Base-by-base conservation (phyloP, 2,113 vertebrate genomes). In the Megalops atlanticus region DNA sequence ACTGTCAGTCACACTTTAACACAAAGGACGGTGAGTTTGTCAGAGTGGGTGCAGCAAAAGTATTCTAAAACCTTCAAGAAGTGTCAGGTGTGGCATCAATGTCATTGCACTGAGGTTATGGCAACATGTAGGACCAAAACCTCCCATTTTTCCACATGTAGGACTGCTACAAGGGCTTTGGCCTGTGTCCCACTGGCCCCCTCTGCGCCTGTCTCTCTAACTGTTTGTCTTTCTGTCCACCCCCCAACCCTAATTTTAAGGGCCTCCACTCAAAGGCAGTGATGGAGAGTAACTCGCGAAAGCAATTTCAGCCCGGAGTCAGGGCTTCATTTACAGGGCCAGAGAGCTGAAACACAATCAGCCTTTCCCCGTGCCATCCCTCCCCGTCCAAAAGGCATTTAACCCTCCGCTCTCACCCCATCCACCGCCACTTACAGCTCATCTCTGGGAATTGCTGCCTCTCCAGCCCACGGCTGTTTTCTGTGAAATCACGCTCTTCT, bases 281-380 rank as follows among this genome's bases (percentile, higher is more conserved):
- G 27, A 47, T 49, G 31, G 74, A n/a, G 43, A 76, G 31, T 47
- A 41, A 35, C 74, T 76, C 40, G 18, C 15, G 35, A 76, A 76
- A 76, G 74, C 41, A 76, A 76, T 76, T 76, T 76, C 74, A 49
- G 31, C 43, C n/a, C 43, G n/a, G 43, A 31, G 40, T 76, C 15
- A 33, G 31, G 43, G 35, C 27, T 49, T n/a, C 74, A 47, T 49
- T 49, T 49, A 35, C 74, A 33, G 40, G 24, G 2, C 41, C 31
- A 4, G 41, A 76, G 40, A 76, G 74, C 43, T 33, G 41, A 16
- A 43, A 49, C 21, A 33, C 74, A 47, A 33, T 36, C 69, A 38
- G 69, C 69, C 35, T 36, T 38, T 71, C 36, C n/a, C 35, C 27
- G 27, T 24, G 8, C 58, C 1, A 49, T 49, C 12, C 47, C 47